Percentiles rank a stretch among this genome's conserved stretches.
These are phyloP conservation scores for Corythornis cristatus DNA, from an alignment of 2,113 vertebrate genomes.

Conservation along the genomic window DNA sequence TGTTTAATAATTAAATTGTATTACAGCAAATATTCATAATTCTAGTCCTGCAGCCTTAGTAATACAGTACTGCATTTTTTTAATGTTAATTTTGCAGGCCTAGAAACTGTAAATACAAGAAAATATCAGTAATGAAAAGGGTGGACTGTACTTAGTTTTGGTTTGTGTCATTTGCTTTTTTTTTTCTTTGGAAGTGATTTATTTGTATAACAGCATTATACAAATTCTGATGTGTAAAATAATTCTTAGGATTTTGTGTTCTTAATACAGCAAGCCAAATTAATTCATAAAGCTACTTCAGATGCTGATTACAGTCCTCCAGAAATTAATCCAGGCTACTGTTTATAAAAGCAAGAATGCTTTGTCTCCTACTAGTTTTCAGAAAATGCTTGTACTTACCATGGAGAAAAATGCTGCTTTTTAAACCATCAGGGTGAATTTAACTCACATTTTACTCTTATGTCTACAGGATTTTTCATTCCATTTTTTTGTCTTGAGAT, in stretches of 20 bases:
- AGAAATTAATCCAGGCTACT: neutral
- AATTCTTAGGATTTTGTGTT: neutral
- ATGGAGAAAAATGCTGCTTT: neutral
- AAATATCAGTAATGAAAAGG: neutral
- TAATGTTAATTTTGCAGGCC: slow-evolving; percentile 14
- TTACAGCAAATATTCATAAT: slow-evolving; percentile 6
- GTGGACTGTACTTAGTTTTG: neutral
- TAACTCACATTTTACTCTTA: neutral
- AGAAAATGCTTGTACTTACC: neutral
- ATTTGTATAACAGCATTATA: neutral
- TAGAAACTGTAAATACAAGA: neutral
- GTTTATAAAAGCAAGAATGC: neutral
- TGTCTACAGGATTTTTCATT: neutral
- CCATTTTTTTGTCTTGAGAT: neutral
- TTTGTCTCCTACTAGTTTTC: neutral
- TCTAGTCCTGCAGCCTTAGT: neutral
- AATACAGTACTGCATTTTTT: neutral
- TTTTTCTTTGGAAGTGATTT: neutral
- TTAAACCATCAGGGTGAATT: neutral
- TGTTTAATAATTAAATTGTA: slow-evolving; percentile 62
- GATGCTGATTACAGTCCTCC: neutral
- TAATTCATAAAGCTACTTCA: neutral
- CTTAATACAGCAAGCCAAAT: neutral
- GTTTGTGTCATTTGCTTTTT: neutral
- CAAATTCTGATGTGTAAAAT: neutral